Base-by-base conservation (phyloP, 2,113 vertebrate genomes). In the Oplegnathus fasciatus region DNA sequence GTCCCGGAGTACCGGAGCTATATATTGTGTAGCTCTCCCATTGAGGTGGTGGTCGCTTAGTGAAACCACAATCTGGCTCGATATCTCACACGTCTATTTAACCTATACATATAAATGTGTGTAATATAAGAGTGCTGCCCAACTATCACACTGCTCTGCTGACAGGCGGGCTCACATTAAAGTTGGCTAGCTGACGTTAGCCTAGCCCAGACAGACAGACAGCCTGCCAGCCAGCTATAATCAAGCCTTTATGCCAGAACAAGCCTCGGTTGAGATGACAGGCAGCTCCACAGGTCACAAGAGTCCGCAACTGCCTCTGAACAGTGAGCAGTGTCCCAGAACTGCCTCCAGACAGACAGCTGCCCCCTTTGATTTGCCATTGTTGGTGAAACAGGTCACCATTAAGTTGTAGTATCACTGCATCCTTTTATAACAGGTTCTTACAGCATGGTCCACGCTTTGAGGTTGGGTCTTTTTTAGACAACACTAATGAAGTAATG, bases 181-280 rank as follows among this genome's bases (percentile, higher is more conserved):
- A 89, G 86, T 89, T 88, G 84, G 86, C 86, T 92, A 93, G 88
- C 88, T 15, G 62, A 34, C 26, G 77, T 88, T 94, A 93, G 92
- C 93, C 22, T 89, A 90, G 87, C 87, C 24, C 6, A 55, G 26
- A 75, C 66, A 58, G 82, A 37, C 6, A 55, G 26, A 71, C 61
- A 58, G 82, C 55, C 62, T 48, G 66, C 28, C 78, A 46, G 75
- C 40, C 69, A 82, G 82, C 84, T 24, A 14, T 26, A 74, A 60
- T 40, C 30, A 6, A 82, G 64, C 73, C 71, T 86, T 61, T 68
- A 76, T 74, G 58, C 9, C 62, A 20, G 72, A 57, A 44, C 77
- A n/a, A 57, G 37, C 1, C 67, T 61, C 22, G 22, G 78, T 22
- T 40, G n/a, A 46, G 79, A 34, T 77, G 78, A 80, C 74, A 66